These are phyloP conservation scores for Protomyctophum bolini DNA, from an alignment of 2,113 vertebrate genomes.

Conservation along the genomic window DNA sequence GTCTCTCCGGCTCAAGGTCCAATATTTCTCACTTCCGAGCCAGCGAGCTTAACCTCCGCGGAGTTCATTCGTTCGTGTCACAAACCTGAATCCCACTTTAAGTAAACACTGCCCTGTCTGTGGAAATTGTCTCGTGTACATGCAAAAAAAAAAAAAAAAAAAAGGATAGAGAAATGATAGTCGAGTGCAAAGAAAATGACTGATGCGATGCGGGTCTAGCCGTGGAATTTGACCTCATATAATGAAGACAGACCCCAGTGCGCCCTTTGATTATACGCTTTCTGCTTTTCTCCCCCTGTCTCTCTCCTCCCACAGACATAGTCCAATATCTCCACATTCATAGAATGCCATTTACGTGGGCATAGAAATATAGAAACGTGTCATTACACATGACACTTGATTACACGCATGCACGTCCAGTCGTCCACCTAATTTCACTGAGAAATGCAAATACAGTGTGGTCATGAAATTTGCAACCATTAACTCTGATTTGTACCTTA, in stretches of 20 bases:
- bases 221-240: constrained; percentile 26
- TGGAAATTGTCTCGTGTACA: constrained; percentile 26
- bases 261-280: neutral
- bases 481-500: neutral
- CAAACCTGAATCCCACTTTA: constrained; percentile 12
- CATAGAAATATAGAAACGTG: neutral
- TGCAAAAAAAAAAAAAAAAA: constrained; percentile 9
- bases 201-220: constrained; percentile 5
- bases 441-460: neutral
- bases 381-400: constrained; percentile 32
- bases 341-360: no score
- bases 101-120: neutral
- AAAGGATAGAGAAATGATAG: neutral
- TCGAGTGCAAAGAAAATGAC: neutral
- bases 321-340: neutral
- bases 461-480: neutral
- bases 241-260: neutral
- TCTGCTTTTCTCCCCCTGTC: constrained; percentile 1
- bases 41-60: neutral
- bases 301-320: neutral
- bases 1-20: constrained; percentile 67
- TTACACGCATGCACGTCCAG: neutral
- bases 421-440: neutral
- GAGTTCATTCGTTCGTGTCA: constrained; percentile 11
- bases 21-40: constrained; percentile 62